phyloP scores from a whole-genome alignment of 2,113 vertebrate genomes.

The Campylomormyrus numenius region DNA sequence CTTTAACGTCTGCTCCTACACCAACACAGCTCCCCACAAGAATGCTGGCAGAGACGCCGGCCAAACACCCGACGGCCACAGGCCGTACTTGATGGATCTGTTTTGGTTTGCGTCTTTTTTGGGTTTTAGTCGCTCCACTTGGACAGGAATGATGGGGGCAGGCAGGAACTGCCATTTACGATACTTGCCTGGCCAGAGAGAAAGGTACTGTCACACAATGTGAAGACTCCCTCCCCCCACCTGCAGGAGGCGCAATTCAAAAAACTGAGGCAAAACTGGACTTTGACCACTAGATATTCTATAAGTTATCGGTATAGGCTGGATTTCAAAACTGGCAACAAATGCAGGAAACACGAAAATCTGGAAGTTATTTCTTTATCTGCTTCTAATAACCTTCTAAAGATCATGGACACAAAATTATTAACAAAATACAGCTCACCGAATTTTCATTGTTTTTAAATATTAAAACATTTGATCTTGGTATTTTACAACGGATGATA shows the following conservation, averaged over 20 bases:
- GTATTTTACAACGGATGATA: not conserved
- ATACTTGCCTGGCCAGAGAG: not conserved
- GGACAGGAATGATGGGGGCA: not conserved
- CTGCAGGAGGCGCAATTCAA: not conserved
- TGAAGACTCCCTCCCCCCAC: not conserved
- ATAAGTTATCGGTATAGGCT: not conserved
- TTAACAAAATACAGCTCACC: not conserved
- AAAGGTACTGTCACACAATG: not conserved
- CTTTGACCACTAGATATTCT: not conserved
- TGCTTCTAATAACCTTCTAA: not conserved
- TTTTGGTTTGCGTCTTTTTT: not conserved
- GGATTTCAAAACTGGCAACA: not conserved
- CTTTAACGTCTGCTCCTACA: constrained; percentile 4
- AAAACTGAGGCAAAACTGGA: not conserved
- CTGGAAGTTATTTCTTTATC: not conserved
- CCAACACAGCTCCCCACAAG: constrained; percentile 5
- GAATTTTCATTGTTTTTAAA: not conserved
- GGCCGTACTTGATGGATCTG: not conserved
- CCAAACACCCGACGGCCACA: constrained; percentile 3
- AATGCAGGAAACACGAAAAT: not conserved
- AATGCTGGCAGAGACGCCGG: not conserved
- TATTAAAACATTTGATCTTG: not conserved
- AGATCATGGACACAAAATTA: not conserved
- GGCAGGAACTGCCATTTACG: not conserved
- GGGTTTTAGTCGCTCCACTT: not conserved